These are phyloP conservation scores for Podotricha telesiphe DNA, from an alignment of 2,888 invertebrate species.

Conservation along the genomic window DNA sequence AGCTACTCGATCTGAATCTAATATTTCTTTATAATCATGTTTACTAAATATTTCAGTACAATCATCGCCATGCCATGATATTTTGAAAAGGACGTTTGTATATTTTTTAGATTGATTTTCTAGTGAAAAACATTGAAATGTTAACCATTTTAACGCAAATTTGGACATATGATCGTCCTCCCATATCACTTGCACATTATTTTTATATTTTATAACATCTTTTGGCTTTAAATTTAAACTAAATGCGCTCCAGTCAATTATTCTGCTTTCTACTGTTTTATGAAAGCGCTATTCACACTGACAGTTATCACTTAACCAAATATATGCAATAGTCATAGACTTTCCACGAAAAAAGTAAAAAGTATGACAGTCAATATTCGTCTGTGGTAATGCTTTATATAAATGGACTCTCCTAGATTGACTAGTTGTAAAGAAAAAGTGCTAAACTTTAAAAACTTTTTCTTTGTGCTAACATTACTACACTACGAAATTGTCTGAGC, in stretches of 20 bases:
- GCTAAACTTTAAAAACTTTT: conserved; percentile 3
- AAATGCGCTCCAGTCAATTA: conserved; percentile 85
- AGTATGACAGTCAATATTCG: conserved; percentile 53
- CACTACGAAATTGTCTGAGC: conserved; percentile 50
- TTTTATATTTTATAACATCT: conserved; percentile 56
- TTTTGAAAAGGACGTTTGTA: conserved; percentile 76
- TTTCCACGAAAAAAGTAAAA: conserved; percentile 60
- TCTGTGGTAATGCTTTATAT: conserved; percentile 45
- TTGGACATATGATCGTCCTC: conserved; percentile 84
- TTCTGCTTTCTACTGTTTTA: conserved; percentile 83
- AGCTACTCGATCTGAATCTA: conserved; percentile 70
- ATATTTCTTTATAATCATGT: conserved; percentile 80
- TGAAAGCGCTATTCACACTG: conserved; percentile 87
- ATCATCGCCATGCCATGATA: conserved; percentile 80
- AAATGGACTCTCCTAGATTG: conserved; percentile 47
- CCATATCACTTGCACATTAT: conserved; percentile 82
- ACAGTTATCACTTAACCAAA: conserved; percentile 90
- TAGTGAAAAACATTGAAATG: conserved; percentile 80
- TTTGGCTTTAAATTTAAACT: conserved; percentile 77
- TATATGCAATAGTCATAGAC: conserved; percentile 81
- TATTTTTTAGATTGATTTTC: conserved; percentile 74
- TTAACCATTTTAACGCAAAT: conserved; percentile 84
- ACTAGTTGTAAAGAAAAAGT: not conserved
- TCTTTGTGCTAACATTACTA: too few relatives aligned
- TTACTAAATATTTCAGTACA: conserved; percentile 75